Base-by-base conservation (phyloP, 2,113 vertebrate genomes). In the Pithys albifrons region DNA sequence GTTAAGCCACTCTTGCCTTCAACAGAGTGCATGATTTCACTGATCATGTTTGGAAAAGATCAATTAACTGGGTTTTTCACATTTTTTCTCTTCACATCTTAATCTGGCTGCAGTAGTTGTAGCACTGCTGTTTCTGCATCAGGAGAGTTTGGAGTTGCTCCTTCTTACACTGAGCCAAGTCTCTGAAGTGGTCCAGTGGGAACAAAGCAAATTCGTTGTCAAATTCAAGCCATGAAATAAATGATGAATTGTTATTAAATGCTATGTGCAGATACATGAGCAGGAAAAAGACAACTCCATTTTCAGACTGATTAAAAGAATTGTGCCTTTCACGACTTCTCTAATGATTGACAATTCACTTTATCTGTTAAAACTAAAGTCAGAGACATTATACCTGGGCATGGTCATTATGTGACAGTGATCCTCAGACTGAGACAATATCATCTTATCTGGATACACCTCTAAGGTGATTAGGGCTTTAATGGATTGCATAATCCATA, bases 161-260 rank as follows among this genome's bases (percentile, higher is more conserved):
- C 74, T 85, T 29, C 59, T 79, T 91, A 16, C 69, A 67, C 14
- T 20, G 23, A 95, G 71, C 74, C 74, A 94, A 91, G 61, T 71
- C 51, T 73, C 46, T 88, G 58, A 91, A 95, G 77, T 39, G 48
- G 37, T 72, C 93, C 72, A 67, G 19, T 37, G 59, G 57, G 90
- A 96, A 74, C 43, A 91, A 52, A 94, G 64, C 67, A 95, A 95
- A 85, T 20, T 39, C 37, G 54, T 54, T 85, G 74, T 90, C 75
- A 91, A 93, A 88, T 74, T 76, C 85, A 88, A 89, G 51, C 51
- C 71, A 76, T 1, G 0, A 89, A 95, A 91, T 55, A 91, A 79
- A 89, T 6, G 17, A 70, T 39, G 43, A 70, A 69, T 92, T 14
- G 1, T 91, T 94, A 93, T 84, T 74, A 96, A 93, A 33, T 81